These are phyloP conservation scores for Trachops cirrhosus DNA, from an alignment of 2,797 vertebrate species.

Conservation along the genomic window DNA sequence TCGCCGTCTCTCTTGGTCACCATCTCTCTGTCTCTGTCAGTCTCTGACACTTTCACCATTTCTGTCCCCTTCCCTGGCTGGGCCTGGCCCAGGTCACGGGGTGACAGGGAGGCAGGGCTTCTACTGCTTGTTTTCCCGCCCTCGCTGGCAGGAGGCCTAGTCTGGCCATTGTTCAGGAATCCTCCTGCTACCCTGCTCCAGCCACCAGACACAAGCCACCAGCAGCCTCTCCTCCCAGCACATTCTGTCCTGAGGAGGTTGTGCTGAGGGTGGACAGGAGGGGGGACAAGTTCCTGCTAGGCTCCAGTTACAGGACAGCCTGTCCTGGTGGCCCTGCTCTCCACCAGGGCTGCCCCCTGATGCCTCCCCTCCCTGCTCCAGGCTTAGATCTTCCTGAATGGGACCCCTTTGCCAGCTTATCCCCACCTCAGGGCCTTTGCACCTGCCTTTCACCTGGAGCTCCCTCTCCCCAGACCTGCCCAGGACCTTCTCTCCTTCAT, in stretches of 20 bases:
- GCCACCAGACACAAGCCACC: background rate
- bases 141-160: slow-evolving; percentile 17
- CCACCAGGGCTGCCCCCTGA: background rate
- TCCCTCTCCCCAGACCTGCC: background rate
- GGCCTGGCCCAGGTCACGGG: background rate
- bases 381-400: background rate
- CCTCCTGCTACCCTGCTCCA: background rate
- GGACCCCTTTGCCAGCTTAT: background rate
- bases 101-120: background rate
- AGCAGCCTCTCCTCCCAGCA: background rate
- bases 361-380: background rate
- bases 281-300: background rate
- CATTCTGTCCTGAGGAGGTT: slow-evolving; percentile 63
- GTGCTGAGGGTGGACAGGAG: background rate
- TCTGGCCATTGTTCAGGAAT: slow-evolving; percentile 59
- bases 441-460: background rate
- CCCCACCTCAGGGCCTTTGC: background rate
- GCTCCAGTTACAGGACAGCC: slow-evolving; percentile 47
- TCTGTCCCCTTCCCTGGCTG: background rate
- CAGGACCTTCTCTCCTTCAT: background rate
- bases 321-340: background rate
- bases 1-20: background rate
- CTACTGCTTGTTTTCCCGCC: background rate
- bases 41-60: background rate
- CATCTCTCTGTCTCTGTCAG: background rate